phyloP scores from a whole-genome alignment of 2,888 invertebrate genomes.

The Agrochola lychnidis region DNA sequence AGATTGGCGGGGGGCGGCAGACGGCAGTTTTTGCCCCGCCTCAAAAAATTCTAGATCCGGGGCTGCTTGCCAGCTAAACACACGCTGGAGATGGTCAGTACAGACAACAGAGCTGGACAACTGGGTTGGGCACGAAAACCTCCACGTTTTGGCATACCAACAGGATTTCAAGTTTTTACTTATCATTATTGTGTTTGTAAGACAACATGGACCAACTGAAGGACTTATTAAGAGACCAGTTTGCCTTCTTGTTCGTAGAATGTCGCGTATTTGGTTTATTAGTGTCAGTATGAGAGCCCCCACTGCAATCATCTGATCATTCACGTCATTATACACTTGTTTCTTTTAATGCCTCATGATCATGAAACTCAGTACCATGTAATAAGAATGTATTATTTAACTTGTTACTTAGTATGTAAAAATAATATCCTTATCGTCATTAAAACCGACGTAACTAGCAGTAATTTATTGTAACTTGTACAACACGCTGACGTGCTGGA shows the following conservation, averaged over 20 bases:
- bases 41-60: too few species aligned
- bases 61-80: too few species aligned
- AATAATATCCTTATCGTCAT: conserved; percentile 9
- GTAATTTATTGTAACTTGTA: conserved; percentile 27
- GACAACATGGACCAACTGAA: neutral
- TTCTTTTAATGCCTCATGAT: conserved; percentile 1
- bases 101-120: neutral
- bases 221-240: neutral
- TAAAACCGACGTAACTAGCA: conserved; percentile 16
- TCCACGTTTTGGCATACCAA: neutral
- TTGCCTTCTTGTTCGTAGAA: neutral
- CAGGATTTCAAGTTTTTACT: neutral
- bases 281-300: conserved; percentile 1
- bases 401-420: neutral
- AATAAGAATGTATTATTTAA: conserved; percentile 12
- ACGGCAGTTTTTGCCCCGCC: too few species aligned
- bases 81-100: neutral
- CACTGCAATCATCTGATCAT: neutral
- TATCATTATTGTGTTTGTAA: neutral
- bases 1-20: too few species aligned
- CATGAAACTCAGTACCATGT: neutral
- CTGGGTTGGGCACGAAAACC: neutral
- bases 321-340: neutral
- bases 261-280: neutral
- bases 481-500: conserved; percentile 24